Conservation (phyloP, 1,140 invertebrate species). For the Saxidomus purpurata region DNA sequence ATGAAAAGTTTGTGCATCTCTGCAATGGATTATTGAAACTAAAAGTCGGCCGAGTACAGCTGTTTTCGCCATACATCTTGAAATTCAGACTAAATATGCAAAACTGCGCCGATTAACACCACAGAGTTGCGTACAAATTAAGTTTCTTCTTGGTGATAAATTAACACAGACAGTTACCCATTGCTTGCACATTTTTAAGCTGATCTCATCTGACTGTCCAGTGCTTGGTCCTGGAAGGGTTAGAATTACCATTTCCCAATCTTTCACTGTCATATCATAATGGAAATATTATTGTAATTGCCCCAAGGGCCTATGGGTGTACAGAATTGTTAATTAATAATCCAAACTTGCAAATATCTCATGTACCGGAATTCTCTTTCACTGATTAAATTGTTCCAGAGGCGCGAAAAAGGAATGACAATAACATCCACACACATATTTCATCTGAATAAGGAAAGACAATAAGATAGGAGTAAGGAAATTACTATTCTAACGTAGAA, state of each 20-base stretch:
- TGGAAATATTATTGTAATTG: conserved; percentile 56
- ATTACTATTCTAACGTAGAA: no score
- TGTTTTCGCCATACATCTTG: no score
- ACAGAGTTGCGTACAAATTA: no score
- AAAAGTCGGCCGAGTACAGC: no score
- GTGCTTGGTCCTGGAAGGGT: not conserved
- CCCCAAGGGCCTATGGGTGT: conserved; percentile 15
- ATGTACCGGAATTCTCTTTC: conserved; percentile 36
- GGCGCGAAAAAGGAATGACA: conserved; percentile 46
- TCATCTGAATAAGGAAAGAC: conserved; percentile 28
- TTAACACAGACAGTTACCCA: not conserved
- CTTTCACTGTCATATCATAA: conserved; percentile 45
- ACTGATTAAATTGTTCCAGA: conserved; percentile 48
- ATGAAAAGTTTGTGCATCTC: no score
- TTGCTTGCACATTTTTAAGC: not conserved
- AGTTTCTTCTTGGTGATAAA: not conserved
- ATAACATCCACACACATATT: conserved; percentile 4
- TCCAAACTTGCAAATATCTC: conserved; percentile 35
- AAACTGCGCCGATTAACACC: no score
- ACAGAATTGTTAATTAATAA: conserved; percentile 43
- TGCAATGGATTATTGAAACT: no score
- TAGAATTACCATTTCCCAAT: conserved; percentile 34
- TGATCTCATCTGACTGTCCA: not conserved
- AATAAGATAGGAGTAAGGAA: not conserved
- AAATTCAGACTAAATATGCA: no score